These are phyloP conservation scores for Bombyx huttoni DNA, from an alignment of 2,888 invertebrate genomes.

Conservation along the genomic window DNA sequence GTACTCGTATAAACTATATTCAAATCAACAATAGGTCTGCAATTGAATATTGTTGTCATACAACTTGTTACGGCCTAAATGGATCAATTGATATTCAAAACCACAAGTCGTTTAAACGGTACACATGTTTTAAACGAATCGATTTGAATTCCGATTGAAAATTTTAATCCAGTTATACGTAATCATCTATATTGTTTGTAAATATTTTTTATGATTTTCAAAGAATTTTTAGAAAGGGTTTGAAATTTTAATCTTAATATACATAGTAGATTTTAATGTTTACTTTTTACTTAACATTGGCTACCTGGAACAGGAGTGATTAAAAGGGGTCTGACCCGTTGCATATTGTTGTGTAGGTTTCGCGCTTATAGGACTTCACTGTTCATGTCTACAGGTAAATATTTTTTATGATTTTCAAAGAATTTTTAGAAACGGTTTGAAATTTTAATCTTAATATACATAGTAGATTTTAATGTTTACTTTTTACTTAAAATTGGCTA, in stretches of 20 bases:
- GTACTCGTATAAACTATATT: not conserved
- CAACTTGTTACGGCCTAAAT: conserved; percentile 32
- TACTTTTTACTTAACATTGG: too few species aligned
- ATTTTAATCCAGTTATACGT: not conserved
- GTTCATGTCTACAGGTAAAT: too few species aligned
- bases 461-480: too few species aligned
- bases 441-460: too few species aligned
- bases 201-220: too few species aligned
- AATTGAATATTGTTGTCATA: conserved; percentile 19
- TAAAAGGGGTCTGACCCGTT: not conserved
- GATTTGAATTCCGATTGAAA: not conserved
- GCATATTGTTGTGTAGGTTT: not conserved
- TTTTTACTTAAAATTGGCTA: not conserved
- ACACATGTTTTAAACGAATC: not conserved
- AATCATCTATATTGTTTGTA: not conserved
- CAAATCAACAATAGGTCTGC: conserved; percentile 15
- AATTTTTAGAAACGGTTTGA: too few species aligned
- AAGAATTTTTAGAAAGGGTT: too few species aligned
- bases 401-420: too few species aligned
- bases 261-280: too few species aligned
- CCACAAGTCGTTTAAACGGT: not conserved
- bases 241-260: too few species aligned
- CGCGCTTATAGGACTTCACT: not conserved
- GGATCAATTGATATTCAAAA: conserved; percentile 31
- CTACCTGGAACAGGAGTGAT: not conserved